phyloP scores from a whole-genome alignment of 2,797 vertebrate species.

The Sus cebifrons region DNA sequence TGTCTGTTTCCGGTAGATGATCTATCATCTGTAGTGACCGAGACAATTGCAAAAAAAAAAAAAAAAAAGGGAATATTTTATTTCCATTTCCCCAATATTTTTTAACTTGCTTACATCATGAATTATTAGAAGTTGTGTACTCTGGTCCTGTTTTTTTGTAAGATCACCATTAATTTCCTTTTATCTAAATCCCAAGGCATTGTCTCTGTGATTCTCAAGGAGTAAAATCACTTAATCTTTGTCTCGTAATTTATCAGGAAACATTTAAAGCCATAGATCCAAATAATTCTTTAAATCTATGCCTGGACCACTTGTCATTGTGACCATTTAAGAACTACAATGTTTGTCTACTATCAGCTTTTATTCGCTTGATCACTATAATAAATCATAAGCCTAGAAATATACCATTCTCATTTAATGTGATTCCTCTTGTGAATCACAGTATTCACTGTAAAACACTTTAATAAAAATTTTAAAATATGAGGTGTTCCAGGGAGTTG shows the following conservation, averaged over 20 bases:
- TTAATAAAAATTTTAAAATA: background rate
- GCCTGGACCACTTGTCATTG: background rate
- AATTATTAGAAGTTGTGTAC: constrained; percentile 28
- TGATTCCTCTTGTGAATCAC: constrained; percentile 41
- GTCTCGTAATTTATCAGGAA: background rate
- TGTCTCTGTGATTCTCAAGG: constrained; percentile 6
- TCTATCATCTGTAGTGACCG: background rate
- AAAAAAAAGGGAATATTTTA: constrained; percentile 1
- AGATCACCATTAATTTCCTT: constrained; percentile 26
- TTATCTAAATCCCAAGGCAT: constrained; percentile 11
- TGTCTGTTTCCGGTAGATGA: background rate
- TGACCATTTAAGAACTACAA: constrained; percentile 22
- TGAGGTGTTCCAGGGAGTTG: background rate
- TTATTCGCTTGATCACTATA: background rate
- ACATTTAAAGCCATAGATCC: background rate
- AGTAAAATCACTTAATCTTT: constrained; percentile 44
- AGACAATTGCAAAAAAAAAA: background rate
- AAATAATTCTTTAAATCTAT: constrained; percentile 53
- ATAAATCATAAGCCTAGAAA: constrained; percentile 22
- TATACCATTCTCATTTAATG: background rate
- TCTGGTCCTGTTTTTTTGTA: constrained; percentile 30
- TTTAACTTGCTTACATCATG: constrained; percentile 26
- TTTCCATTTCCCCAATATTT: background rate
- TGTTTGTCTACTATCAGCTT: constrained; percentile 33
- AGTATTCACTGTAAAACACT: background rate